Base-by-base conservation (phyloP, 2,797 vertebrate species). In the Rallus crepitans region DNA sequence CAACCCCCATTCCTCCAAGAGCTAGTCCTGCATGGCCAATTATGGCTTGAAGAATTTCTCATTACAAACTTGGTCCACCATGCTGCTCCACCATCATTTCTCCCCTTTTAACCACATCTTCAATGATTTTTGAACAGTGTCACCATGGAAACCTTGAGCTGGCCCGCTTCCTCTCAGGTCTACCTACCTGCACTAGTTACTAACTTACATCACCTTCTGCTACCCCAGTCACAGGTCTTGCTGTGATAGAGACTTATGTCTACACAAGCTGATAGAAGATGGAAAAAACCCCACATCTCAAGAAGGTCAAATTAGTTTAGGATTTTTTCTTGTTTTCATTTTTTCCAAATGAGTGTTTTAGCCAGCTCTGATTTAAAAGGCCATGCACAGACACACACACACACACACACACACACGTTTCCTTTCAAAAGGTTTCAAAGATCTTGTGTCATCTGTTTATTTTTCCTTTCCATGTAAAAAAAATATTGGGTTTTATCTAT, bases 391-490 rank as follows among this genome's bases (percentile, higher is more conserved):
- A 27, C 47, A 47, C 47, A 47, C 47, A 47, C 45, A 47, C 9
- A 47, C 5, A 20, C 28, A 27, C 45, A 47, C 47, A 47, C 47
- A 47, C 47, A 47, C 10, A 47, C 2, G 1, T 69, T 82, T 90
- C 50, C 2, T 47, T 76, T 31, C 9, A 12, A 53, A 57, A 11
- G 4, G 5, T 60, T 87, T 76, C 11, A 50, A 81, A 75, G 30
- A 42, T 1, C 0, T 37, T 55, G 8, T 1, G 3, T 14, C 11
- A 48, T 16, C 6, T 35, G 4, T 28, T 90, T 60, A 0, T 2
- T 68, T 81, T 57, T 4, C 7, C 2, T 75, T 81, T 50, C 21
- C 9, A 28, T 76, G 66, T 28, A 27, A 87, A 89, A 50, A 50
- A 59, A 10, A 21, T 11, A 31, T 15, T 50, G 18, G 42, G 17